These are phyloP conservation scores for Drosophila recens DNA, from an alignment of 2,888 invertebrate species.

Conservation along the genomic window DNA sequence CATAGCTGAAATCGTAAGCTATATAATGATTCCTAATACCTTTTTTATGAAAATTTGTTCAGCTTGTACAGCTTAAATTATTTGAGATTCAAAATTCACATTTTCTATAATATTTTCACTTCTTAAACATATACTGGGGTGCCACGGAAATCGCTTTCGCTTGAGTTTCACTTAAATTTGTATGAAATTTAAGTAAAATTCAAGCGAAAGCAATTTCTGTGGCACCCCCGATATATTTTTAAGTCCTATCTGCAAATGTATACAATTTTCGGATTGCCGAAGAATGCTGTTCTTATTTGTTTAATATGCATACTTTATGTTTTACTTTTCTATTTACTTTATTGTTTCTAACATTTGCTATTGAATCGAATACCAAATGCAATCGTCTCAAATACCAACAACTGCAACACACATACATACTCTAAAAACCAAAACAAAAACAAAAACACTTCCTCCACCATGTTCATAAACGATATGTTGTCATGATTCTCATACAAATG, in stretches of 20 bases:
- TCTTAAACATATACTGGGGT: no score
- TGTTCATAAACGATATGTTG: conserved; percentile 60
- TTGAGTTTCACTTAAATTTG: no score
- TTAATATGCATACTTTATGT: conserved; percentile 56
- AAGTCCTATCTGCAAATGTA: conserved; percentile 17
- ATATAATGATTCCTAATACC: background rate
- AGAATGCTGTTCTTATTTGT: conserved; percentile 11
- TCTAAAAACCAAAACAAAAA: conserved; percentile 19
- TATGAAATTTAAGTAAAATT: no score
- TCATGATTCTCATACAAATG: conserved; percentile 68
- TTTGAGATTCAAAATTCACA: no score
- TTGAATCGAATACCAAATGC: conserved; percentile 50
- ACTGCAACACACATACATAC: conserved; percentile 44
- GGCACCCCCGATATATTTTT: no score
- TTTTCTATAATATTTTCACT: background rate
- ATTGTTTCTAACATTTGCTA: conserved; percentile 66
- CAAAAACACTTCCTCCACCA: conserved; percentile 30
- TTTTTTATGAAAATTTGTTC: no score
- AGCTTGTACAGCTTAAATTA: no score
- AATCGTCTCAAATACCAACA: conserved; percentile 34
- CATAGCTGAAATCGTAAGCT: no score
- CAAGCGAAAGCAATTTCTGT: no score
- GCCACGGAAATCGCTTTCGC: no score
- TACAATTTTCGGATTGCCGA: conserved; percentile 11
- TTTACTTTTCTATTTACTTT: conserved; percentile 59